These are phyloP conservation scores for Lysandra bellargus DNA, from an alignment of 2,888 invertebrate species.

Conservation along the genomic window DNA sequence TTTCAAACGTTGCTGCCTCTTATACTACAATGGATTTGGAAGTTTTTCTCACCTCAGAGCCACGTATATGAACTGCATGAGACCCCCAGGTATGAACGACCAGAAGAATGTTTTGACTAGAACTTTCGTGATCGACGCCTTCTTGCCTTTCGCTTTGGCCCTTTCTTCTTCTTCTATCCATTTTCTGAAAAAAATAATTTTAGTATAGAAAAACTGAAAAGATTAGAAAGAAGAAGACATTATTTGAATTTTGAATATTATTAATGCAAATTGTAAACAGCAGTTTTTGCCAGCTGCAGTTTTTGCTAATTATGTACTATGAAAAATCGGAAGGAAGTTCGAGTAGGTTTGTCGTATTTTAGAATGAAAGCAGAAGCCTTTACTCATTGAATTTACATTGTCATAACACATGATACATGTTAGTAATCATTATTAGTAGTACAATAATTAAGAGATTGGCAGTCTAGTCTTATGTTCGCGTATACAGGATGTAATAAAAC, in stretches of 20 bases:
- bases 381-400: background rate
- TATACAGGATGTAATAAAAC: too few species aligned
- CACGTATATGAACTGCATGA: constrained; percentile 58
- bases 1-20: too few species aligned
- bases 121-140: constrained; percentile 59
- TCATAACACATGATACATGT: background rate
- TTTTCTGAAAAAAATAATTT: constrained; percentile 48
- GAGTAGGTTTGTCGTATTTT: background rate
- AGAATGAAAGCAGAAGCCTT: background rate
- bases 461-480: too few species aligned
- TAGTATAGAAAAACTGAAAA: background rate
- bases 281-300: too few species aligned
- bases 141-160: constrained; percentile 54
- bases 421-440: background rate
- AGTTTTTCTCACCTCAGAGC: constrained; percentile 52
- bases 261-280: too few species aligned
- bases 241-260: too few species aligned
- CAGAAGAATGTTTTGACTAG: constrained; percentile 60
- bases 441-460: background rate
- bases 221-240: background rate
- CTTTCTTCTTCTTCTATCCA: constrained; percentile 61
- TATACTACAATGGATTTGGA: too few species aligned
- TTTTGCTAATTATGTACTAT: background rate
- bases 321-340: background rate
- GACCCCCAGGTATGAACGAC: constrained; percentile 63